Evolutionary conservation across 2,888 invertebrate genomes (phyloP).

Genomic region (Dryococelus australis): DNA sequence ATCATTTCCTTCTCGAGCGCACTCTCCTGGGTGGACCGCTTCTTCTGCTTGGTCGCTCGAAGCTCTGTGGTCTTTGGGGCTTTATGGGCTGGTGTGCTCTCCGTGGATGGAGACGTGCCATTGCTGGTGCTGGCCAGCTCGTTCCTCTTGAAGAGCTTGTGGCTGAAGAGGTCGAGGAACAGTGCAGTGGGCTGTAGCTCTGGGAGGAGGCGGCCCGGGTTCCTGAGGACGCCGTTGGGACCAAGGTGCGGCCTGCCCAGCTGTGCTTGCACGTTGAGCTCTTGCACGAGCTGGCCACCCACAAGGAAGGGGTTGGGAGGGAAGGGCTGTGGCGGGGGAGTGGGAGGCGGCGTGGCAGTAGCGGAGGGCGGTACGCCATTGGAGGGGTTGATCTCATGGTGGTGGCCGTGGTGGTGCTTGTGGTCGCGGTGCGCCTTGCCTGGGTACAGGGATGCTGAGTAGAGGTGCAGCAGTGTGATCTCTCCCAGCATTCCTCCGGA

Average conservation of each 20-base stretch:
- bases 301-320: slow-evolving; percentile 50
- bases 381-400: slow-evolving; percentile 68
- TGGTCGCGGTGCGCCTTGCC: slow-evolving; percentile 88
- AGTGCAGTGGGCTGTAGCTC: slow-evolving; percentile 44
- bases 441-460: slow-evolving; percentile 81
- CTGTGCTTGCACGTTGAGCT: slow-evolving; percentile 32
- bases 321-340: slow-evolving; percentile 55
- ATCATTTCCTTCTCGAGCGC: background rate
- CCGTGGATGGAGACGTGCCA: background rate
- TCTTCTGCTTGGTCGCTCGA: slow-evolving; percentile 29
- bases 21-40: slow-evolving; percentile 36
- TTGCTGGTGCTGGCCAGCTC: slow-evolving; percentile 41
- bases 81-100: slow-evolving; percentile 40
- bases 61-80: slow-evolving; percentile 59
- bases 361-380: slow-evolving; percentile 71
- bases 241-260: slow-evolving; percentile 27
- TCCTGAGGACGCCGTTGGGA: slow-evolving; percentile 6
- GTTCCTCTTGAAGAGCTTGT: slow-evolving; percentile 51
- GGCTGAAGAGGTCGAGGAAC: background rate
- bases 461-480: slow-evolving; percentile 81
- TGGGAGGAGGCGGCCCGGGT: slow-evolving; percentile 27
- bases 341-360: slow-evolving; percentile 59
- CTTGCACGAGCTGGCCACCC: slow-evolving; percentile 38
- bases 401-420: slow-evolving; percentile 86
- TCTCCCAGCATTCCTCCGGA: slow-evolving; percentile 73